Conservation (phyloP, 1,140 invertebrate genomes). For the Antheraea mylitta region DNA sequence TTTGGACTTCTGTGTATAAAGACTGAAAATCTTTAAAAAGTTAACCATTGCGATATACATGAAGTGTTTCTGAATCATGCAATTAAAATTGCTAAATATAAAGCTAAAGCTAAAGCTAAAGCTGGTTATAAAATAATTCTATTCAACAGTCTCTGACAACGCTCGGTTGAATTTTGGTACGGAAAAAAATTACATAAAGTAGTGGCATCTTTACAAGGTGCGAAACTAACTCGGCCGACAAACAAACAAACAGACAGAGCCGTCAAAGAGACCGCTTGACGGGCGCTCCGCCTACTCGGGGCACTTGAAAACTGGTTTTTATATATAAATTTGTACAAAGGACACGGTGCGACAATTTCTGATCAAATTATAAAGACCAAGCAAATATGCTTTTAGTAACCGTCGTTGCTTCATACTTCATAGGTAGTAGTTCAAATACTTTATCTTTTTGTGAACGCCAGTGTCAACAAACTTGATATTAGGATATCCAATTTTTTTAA, state of each 20-base stretch:
- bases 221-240: constrained; percentile 17
- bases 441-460: no score
- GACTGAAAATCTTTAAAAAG: no score
- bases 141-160: neutral
- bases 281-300: constrained; percentile 15
- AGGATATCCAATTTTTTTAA: no score
- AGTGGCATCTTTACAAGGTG: constrained; percentile 19
- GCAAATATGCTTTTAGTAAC: neutral
- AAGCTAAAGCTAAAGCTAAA: no score
- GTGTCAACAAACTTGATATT: no score
- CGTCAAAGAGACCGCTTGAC: constrained; percentile 6
- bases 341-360: neutral
- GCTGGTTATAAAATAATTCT: neutral
- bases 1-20: no score
- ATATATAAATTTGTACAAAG: neutral
- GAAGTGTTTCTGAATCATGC: no score
- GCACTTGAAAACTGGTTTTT: neutral
- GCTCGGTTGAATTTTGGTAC: neutral
- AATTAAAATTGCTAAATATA: no score
- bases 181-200: neutral
- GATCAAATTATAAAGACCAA: neutral
- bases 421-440: no score
- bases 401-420: no score
- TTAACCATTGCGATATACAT: no score
- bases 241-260: constrained; percentile 26